Percentiles rank a stretch among this genome's conserved stretches.
phyloP scores from a whole-genome alignment of 2,113 vertebrate species.

The Cololabis saira region DNA sequence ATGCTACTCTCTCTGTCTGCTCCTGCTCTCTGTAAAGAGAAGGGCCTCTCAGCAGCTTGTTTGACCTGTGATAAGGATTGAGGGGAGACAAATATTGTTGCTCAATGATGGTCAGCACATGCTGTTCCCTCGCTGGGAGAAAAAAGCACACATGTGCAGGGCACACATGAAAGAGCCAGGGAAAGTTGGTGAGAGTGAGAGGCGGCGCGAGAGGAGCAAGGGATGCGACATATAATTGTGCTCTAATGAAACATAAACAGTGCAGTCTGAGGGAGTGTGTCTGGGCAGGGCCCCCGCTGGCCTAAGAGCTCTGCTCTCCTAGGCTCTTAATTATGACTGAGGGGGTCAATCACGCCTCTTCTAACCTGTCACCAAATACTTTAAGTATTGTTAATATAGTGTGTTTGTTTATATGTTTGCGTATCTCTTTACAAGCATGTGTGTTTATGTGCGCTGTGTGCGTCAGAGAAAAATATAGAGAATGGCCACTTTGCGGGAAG shows the following conservation, averaged over 20 bases:
- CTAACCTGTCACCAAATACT: slow-evolving; percentile 67
- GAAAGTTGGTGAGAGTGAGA: slow-evolving; percentile 40
- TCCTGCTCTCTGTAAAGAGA: slow-evolving; percentile 31
- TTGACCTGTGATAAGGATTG: slow-evolving; percentile 56
- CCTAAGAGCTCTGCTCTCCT: slow-evolving; percentile 71
- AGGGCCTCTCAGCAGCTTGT: slow-evolving; percentile 61
- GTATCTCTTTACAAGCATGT: slow-evolving; percentile 21
- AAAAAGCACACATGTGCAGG: slow-evolving; percentile 9
- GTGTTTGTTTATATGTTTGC: slow-evolving; percentile 56
- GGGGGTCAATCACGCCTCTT: slow-evolving; percentile 67
- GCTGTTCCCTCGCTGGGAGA: slow-evolving; percentile 32
- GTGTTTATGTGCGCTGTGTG: slow-evolving; percentile 42
- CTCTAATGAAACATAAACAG: slow-evolving; percentile 78
- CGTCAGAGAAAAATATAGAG: slow-evolving; percentile 67
- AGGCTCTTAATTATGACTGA: slow-evolving; percentile 78
- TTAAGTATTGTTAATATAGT: slow-evolving; percentile 64
- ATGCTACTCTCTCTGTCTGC: slow-evolving; percentile 9
- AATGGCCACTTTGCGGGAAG: slow-evolving; percentile 38
- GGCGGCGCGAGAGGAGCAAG: slow-evolving; percentile 34
- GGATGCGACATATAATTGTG: slow-evolving; percentile 75
- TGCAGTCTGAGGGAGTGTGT: slow-evolving; percentile 74
- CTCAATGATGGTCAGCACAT: slow-evolving; percentile 27
- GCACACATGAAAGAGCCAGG: slow-evolving; percentile 17
- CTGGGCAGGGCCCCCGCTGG: slow-evolving; percentile 62
- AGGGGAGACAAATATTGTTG: slow-evolving; percentile 37